These are phyloP conservation scores for Aurelia aurita complex sp. Pacific DNA, from an alignment of 30 jellyfish, hydroid and myxozoan genomes.

Conservation along the genomic window DNA sequence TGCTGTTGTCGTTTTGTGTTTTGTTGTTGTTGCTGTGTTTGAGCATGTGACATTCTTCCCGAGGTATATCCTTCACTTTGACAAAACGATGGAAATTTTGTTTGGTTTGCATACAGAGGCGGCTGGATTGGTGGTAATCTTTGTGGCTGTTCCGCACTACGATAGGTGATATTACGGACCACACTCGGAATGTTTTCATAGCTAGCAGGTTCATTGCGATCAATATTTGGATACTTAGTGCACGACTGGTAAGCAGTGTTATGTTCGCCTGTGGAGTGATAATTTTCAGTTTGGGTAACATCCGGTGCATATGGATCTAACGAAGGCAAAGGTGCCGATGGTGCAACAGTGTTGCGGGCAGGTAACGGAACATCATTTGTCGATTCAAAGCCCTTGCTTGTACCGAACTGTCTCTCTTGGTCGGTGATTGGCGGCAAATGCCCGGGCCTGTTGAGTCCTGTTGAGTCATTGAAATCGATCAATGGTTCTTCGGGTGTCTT, in stretches of 20 bases:
- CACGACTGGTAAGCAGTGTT: background rate
- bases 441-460: constrained; percentile 19
- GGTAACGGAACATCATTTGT: background rate
- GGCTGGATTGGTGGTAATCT: too few relatives aligned
- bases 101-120: too few relatives aligned
- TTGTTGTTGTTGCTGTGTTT: background rate
- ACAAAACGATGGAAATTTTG: too few relatives aligned
- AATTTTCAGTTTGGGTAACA: too few relatives aligned
- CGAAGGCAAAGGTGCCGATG: constrained; percentile 8
- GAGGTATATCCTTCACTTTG: too few relatives aligned
- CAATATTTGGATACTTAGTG: too few relatives aligned
- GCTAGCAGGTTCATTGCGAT: too few relatives aligned
- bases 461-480: constrained; percentile 2
- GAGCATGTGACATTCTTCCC: too few relatives aligned
- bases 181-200: too few relatives aligned
- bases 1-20: background rate
- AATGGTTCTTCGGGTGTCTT: background rate
- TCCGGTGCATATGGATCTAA: background rate
- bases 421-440: constrained; percentile 19
- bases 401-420: background rate
- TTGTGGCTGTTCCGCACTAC: too few relatives aligned
- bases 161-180: too few relatives aligned
- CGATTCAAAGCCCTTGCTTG: background rate
- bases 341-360: background rate
- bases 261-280: background rate